Evolutionary conservation across 2,113 vertebrate species (phyloP).

Genomic region (Cranoglanis bouderius): DNA sequence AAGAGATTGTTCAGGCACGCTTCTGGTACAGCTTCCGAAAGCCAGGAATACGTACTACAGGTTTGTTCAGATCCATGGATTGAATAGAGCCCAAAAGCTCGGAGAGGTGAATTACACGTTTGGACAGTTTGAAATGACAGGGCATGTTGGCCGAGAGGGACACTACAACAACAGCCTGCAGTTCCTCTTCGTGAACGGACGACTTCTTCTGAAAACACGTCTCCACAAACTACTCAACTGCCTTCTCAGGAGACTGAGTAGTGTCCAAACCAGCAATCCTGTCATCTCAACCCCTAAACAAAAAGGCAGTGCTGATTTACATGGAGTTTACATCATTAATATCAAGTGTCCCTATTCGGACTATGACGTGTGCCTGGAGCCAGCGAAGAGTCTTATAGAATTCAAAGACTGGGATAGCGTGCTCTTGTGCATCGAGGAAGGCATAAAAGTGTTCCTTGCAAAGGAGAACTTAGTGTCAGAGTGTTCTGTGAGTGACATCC

Average conservation of each 20-base stretch:
- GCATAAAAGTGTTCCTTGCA: constrained; percentile 84
- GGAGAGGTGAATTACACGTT: constrained; percentile 77
- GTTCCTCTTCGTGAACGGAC: constrained; percentile 88
- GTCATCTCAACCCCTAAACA: constrained; percentile 73
- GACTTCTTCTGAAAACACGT: constrained; percentile 89
- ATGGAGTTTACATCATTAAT: constrained; percentile 86
- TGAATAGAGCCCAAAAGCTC: constrained; percentile 82
- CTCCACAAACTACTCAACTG: constrained; percentile 89
- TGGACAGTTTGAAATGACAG: constrained; percentile 79
- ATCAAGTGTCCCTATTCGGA: constrained; percentile 83
- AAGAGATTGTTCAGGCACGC: constrained; percentile 81
- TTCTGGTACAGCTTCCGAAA: constrained; percentile 89
- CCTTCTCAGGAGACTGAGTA: constrained; percentile 82
- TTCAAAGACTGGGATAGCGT: constrained; percentile 90
- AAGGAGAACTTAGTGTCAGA: constrained; percentile 82
- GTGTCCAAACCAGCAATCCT: constrained; percentile 70
- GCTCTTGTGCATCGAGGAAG: constrained; percentile 83
- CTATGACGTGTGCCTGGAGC: constrained; percentile 92
- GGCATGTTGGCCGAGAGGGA: constrained; percentile 85
- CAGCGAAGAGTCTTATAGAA: constrained; percentile 91
- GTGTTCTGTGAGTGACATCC: constrained; percentile 75
- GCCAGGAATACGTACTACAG: constrained; percentile 81
- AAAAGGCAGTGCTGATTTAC: constrained; percentile 76
- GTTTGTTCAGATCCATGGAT: constrained; percentile 90
- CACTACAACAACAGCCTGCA: constrained; percentile 93